These are phyloP conservation scores for Meles meles DNA, from an alignment of 2,113 vertebrate genomes.

Conservation along the genomic window DNA sequence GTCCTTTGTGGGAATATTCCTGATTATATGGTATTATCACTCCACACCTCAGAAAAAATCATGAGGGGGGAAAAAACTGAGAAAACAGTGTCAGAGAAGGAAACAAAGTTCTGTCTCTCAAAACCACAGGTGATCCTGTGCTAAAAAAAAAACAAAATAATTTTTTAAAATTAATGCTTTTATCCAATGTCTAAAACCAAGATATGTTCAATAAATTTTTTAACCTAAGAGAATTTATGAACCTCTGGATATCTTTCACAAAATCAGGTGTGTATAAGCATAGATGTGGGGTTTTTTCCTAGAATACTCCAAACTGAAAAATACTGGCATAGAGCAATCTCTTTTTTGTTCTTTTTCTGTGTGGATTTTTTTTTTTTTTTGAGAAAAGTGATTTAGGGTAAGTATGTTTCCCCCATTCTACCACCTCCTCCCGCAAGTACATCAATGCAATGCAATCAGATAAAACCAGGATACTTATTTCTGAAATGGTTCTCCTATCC, in stretches of 20 bases:
- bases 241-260: neutral
- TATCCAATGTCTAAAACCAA: constrained; percentile 10
- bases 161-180: neutral
- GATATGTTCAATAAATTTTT: neutral
- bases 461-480: neutral
- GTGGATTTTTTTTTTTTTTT: neutral
- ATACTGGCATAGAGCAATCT: neutral
- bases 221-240: neutral
- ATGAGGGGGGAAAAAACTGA: neutral
- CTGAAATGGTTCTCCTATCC: neutral
- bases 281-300: neutral
- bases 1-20: neutral
- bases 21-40: neutral
- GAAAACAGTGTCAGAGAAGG: constrained; percentile 6
- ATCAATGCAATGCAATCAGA: neutral
- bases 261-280: neutral
- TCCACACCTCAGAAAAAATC: neutral
- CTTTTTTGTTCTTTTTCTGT: neutral
- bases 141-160: constrained; percentile 20
- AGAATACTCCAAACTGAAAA: neutral
- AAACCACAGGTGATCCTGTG: neutral
- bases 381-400: neutral
- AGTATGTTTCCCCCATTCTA: neutral
- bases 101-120: neutral
- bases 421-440: neutral